Base-by-base conservation (phyloP, 2,113 vertebrate genomes). In the Cyprinodon brontotheroides region DNA sequence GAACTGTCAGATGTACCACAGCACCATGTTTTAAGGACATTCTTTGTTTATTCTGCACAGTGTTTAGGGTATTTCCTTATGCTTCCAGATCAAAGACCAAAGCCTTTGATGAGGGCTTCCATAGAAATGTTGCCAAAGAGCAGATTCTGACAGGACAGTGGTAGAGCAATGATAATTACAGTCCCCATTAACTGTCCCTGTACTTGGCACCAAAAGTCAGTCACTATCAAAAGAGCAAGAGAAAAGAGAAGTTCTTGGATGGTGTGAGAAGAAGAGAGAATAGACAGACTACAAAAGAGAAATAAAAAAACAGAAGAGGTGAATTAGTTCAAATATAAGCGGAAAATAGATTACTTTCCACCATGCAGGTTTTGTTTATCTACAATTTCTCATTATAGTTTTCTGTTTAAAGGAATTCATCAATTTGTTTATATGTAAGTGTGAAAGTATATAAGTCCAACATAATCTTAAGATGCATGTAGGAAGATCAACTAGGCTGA, bases 91-190 rank as follows among this genome's bases (percentile, higher is more conserved):
- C 92, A 95, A 94, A 95, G 93, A 85, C 91, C 70, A 78, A 66
- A 72, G 89, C 93, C 94, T 92, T 95, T 94, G 94, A 95, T 94
- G 90, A 47, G 87, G 62, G 75, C 89, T 93, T 93, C 93, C 94
- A 94, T 93, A 87, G 91, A 89, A 89, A 92, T 88, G 90, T 91
- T 76, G 86, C 90, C 94, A 92, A 92, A 90, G 87, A 92, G 89
- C 53, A 57, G 20, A 61, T 87, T 72, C 92, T 94, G 94, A 94
- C 93, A 94, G 92, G 91, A 93, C 92, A 92, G 92, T 90, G 86
- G 89, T 87, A 82, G 77, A 94, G 90, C 92, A 90, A 94, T 93
- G 91, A 91, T 95, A 94, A 95, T 94, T 94, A 92, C 93, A 91
- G 86, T 90, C 89, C 92, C 91, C 83, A 91, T 91, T 92, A 86